phyloP scores from a whole-genome alignment of 2,113 vertebrate species.

The Neotragus pygmaeus region DNA sequence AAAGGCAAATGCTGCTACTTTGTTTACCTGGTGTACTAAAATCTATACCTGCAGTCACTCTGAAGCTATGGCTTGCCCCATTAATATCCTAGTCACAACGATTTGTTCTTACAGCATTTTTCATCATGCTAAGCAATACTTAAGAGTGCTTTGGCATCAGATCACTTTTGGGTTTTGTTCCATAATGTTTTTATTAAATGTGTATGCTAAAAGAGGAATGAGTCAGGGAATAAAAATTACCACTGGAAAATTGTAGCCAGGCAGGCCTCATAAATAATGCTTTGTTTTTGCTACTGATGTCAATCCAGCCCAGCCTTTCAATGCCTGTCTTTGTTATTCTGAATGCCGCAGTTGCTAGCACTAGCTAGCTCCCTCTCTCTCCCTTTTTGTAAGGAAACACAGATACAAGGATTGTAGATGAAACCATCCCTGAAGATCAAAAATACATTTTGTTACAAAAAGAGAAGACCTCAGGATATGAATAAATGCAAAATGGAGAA shows the following conservation, averaged over 20 bases:
- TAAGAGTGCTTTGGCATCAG: neutral
- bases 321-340: constrained; percentile 50
- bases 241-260: constrained; percentile 52
- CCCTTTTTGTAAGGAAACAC: constrained; percentile 21
- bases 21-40: neutral
- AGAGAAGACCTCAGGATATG: constrained; percentile 1
- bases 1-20: neutral
- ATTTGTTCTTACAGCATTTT: neutral
- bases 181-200: constrained; percentile 65
- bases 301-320: constrained; percentile 48
- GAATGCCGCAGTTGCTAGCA: neutral
- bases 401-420: neutral
- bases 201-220: constrained; percentile 19
- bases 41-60: neutral
- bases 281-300: constrained; percentile 43
- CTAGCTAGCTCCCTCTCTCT: neutral
- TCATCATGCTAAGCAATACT: constrained; percentile 32
- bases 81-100: constrained; percentile 10
- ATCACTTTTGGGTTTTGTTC: constrained; percentile 34
- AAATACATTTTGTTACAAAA: constrained; percentile 10
- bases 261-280: constrained; percentile 45
- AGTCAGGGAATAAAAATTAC: constrained; percentile 51
- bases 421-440: constrained; percentile 58
- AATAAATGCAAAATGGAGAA: constrained; percentile 1
- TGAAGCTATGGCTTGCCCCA: neutral